A percentile compares a stretch with the other conserved stretches of the same genome.
Conservation (phyloP, 2,797 vertebrate species). For the Notolepis coatsorum region DNA sequence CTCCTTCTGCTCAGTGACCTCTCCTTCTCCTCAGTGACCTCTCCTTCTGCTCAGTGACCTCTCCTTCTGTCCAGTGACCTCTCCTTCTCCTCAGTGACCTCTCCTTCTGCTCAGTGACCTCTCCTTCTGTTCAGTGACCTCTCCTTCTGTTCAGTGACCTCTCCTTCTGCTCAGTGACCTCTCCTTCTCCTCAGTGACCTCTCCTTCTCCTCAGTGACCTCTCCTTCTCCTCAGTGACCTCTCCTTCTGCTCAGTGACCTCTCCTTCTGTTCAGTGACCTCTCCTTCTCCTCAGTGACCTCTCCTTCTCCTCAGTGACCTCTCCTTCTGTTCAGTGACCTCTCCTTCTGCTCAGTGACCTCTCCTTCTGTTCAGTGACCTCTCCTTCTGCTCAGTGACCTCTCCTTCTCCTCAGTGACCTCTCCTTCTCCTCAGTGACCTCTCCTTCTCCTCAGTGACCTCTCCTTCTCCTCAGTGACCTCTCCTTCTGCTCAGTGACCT, state of each 20-base stretch:
- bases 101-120: conserved; percentile 39
- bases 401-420: conserved; percentile 24
- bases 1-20: too few relatives aligned
- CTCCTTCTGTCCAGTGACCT: conserved; percentile 40
- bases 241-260: too few relatives aligned
- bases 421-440: conserved; percentile 39
- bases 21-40: conserved; percentile 25
- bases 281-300: conserved; percentile 25
- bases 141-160: too few relatives aligned
- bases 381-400: too few relatives aligned
- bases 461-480: conserved; percentile 39
- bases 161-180: too few relatives aligned
- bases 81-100: conserved; percentile 28
- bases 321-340: conserved; percentile 40
- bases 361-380: too few relatives aligned
- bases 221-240: conserved; percentile 25
- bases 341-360: conserved; percentile 28
- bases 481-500: conserved; percentile 28
- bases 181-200: conserved; percentile 24
- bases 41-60: too few relatives aligned
- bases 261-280: conserved; percentile 40
- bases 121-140: conserved; percentile 28
- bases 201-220: conserved; percentile 39
- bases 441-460: conserved; percentile 24
- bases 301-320: too few relatives aligned